These are phyloP conservation scores for Gobionotothen gibberifrons DNA, from an alignment of 2,797 vertebrate genomes.

Conservation along the genomic window DNA sequence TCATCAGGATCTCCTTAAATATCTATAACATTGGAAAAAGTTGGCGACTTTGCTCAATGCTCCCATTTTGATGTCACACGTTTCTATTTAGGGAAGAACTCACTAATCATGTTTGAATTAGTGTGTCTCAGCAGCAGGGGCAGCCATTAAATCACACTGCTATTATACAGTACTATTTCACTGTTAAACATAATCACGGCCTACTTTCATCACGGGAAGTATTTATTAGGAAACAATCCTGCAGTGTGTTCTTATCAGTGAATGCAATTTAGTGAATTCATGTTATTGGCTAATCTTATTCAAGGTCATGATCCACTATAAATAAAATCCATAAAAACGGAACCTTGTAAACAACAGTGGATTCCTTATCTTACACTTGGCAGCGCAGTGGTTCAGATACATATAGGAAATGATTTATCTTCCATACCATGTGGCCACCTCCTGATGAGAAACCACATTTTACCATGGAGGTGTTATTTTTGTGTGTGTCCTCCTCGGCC, in stretches of 20 bases:
- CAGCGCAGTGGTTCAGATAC: constrained; percentile 47
- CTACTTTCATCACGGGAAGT: constrained; percentile 61
- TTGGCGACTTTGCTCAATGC: constrained; percentile 33
- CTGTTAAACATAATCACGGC: constrained; percentile 67
- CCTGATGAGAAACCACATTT: constrained; percentile 72
- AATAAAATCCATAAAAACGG: constrained; percentile 70
- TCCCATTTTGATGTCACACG: constrained; percentile 3
- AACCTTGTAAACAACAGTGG: constrained; percentile 70
- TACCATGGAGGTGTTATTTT: constrained; percentile 51
- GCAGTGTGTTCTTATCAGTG: constrained; percentile 64
- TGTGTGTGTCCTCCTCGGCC: constrained; percentile 61
- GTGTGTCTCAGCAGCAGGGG: constrained; percentile 57
- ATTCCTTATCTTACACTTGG: constrained; percentile 64
- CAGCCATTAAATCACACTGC: constrained; percentile 66
- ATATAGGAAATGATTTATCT: constrained; percentile 77
- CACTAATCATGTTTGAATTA: constrained; percentile 69
- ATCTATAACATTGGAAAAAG: constrained; percentile 21
- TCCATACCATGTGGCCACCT: constrained; percentile 69
- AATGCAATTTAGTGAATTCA: constrained; percentile 58
- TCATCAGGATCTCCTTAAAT: constrained; percentile 20
- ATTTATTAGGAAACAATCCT: constrained; percentile 66
- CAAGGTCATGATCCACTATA: constrained; percentile 69
- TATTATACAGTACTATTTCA: constrained; percentile 63
- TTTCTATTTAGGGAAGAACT: constrained; percentile 48
- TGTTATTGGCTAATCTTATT: constrained; percentile 74